These are phyloP conservation scores for Neelides folsomi DNA, from an alignment of 2,888 invertebrate species.

Conservation along the genomic window DNA sequence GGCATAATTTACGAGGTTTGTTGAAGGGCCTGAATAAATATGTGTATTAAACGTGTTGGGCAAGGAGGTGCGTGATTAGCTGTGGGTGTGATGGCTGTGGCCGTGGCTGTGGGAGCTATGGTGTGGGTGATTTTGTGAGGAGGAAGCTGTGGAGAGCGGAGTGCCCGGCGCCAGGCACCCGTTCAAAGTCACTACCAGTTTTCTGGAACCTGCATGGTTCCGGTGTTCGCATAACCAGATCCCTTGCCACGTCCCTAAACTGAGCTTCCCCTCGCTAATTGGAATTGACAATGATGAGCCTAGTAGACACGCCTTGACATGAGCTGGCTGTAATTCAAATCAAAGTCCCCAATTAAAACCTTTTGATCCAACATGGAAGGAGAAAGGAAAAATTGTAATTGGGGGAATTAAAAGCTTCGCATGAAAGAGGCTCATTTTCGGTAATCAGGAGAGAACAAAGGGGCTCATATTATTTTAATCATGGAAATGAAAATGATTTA, in stretches of 20 bases:
- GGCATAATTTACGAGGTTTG: too few species aligned
- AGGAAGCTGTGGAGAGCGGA: slow-evolving; percentile 32
- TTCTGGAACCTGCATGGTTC: slow-evolving; percentile 85
- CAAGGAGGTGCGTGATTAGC: slow-evolving; percentile 32
- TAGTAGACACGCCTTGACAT: slow-evolving; percentile 91
- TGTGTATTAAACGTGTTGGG: slow-evolving; percentile 1
- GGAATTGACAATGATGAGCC: slow-evolving; percentile 91
- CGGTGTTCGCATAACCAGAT: slow-evolving; percentile 97
- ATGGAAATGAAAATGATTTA: too few species aligned
- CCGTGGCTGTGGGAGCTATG: slow-evolving; percentile 11
- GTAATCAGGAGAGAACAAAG: too few species aligned
- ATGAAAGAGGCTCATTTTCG: too few species aligned
- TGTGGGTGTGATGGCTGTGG: slow-evolving; percentile 13
- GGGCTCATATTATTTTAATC: too few species aligned
- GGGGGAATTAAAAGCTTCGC: background rate
- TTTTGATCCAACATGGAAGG: background rate
- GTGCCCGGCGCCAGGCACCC: slow-evolving; percentile 53
- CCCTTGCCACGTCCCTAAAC: slow-evolving; percentile 94
- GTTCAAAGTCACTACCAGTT: slow-evolving; percentile 74
- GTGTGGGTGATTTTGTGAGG: slow-evolving; percentile 26
- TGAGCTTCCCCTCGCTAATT: slow-evolving; percentile 87
- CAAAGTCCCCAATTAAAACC: slow-evolving; percentile 7
- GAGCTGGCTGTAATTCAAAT: slow-evolving; percentile 63
- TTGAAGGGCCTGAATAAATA: too few species aligned
- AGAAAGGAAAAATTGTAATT: background rate